phyloP scores from a whole-genome alignment of 2,888 invertebrate genomes.

The Kryphioiulus occultus region DNA sequence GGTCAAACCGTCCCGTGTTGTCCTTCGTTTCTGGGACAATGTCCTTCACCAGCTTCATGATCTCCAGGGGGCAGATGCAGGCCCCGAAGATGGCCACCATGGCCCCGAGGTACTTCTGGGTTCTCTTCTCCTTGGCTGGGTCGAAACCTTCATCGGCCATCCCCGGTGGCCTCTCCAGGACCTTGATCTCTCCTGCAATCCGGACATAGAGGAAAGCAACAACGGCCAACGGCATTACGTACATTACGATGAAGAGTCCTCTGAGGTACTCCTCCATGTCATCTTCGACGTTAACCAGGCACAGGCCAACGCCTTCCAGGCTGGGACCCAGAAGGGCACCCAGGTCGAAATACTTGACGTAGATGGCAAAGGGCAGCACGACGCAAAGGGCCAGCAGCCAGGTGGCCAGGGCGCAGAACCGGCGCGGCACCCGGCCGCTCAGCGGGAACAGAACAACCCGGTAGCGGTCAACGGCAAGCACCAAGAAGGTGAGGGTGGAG shows the following conservation, averaged over 20 bases:
- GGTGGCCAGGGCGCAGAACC: slow-evolving; percentile 69
- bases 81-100: slow-evolving; percentile 73
- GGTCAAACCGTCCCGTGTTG: slow-evolving; percentile 73
- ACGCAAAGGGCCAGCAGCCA: slow-evolving; percentile 76
- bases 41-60: slow-evolving; percentile 69
- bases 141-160: slow-evolving; percentile 58
- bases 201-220: slow-evolving; percentile 73
- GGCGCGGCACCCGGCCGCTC: slow-evolving; percentile 67
- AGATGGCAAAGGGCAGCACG: slow-evolving; percentile 74
- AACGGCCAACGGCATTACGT: slow-evolving; percentile 69
- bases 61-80: slow-evolving; percentile 74
- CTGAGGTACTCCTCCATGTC: slow-evolving; percentile 74
- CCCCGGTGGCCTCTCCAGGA: slow-evolving; percentile 39
- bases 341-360: slow-evolving; percentile 70
- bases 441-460: slow-evolving; percentile 72
- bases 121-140: slow-evolving; percentile 70
- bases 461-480: slow-evolving; percentile 75
- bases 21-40: slow-evolving; percentile 74
- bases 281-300: slow-evolving; percentile 71
- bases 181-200: slow-evolving; percentile 59
- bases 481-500: slow-evolving; percentile 73
- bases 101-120: slow-evolving; percentile 72
- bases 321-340: slow-evolving; percentile 58
- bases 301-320: slow-evolving; percentile 69
- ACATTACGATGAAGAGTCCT: slow-evolving; percentile 69